A percentile compares a stretch with the other conserved stretches of the same genome.
phyloP scores from a whole-genome alignment of 1,140 invertebrate genomes.

The Bemisia tabaci region DNA sequence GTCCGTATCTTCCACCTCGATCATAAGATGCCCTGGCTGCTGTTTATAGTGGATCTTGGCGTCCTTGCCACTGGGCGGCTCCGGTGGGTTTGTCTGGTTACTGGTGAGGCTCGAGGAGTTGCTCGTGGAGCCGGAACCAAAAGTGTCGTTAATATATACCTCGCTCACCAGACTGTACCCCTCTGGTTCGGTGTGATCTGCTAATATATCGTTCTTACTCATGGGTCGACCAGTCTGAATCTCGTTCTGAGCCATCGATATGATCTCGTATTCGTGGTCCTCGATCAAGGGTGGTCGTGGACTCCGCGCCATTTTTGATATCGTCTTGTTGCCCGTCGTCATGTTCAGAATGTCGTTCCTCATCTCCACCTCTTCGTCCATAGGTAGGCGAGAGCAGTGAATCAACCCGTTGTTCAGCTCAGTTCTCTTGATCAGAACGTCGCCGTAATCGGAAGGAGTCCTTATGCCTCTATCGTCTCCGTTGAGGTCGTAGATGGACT shows the following conservation, averaged over 20 bases:
- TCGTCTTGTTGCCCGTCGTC: constrained; percentile 40
- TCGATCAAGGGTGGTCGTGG: constrained; percentile 14
- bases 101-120: constrained; percentile 42
- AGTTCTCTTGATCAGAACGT: background rate
- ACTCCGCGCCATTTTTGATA: constrained; percentile 31
- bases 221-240: background rate
- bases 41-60: constrained; percentile 26
- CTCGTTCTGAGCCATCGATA: constrained; percentile 17
- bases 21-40: constrained; percentile 54
- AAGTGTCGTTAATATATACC: constrained; percentile 64
- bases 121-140: constrained; percentile 45
- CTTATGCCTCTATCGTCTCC: constrained; percentile 28
- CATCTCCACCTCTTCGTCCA: constrained; percentile 65
- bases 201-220: background rate
- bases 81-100: constrained; percentile 30
- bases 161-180: constrained; percentile 57
- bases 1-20: constrained; percentile 59
- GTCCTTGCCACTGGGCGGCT: constrained; percentile 22
- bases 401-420: background rate
- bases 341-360: constrained; percentile 49
- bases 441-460: constrained; percentile 43
- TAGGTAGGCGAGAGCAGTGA: constrained; percentile 39
- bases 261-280: constrained; percentile 33
- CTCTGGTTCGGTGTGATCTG: constrained; percentile 23
- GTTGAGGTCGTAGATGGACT: constrained; percentile 30